Percentiles rank a stretch among this genome's conserved stretches.
Conservation (phyloP, 2,888 invertebrate genomes). For the Bembecia ichneumoniformis region DNA sequence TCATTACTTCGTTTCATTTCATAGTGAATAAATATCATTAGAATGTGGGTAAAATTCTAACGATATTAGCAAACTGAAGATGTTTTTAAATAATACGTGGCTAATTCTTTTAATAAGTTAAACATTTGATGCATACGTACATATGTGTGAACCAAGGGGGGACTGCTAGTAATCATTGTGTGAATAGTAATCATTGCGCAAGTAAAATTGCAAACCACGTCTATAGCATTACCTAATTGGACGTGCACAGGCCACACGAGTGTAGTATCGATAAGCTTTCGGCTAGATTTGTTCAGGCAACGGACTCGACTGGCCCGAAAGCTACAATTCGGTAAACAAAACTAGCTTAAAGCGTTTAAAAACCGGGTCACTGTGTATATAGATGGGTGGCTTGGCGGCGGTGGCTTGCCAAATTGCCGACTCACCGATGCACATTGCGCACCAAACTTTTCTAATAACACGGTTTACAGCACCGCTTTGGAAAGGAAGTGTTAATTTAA, state of each 20-base stretch:
- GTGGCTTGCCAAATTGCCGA: conserved; percentile 3
- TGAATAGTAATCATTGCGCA: no score
- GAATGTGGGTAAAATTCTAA: no score
- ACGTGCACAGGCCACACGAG: neutral
- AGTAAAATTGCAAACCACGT: no score
- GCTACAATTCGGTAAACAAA: neutral
- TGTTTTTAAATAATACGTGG: no score
- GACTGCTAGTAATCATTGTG: no score
- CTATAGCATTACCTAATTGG: no score
- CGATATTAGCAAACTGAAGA: no score
- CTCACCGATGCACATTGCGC: neutral
- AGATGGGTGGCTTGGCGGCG: neutral
- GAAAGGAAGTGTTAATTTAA: neutral
- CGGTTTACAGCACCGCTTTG: neutral
- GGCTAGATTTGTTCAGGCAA: neutral
- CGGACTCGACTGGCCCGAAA: neutral
- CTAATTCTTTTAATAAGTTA: no score
- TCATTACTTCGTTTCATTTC: no score
- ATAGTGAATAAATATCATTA: no score
- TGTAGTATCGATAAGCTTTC: neutral
- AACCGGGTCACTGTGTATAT: conserved; percentile 1
- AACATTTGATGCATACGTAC: no score
- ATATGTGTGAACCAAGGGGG: no score
- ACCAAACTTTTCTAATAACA: conserved; percentile 4
- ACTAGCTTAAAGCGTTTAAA: conserved; percentile 1